Base-by-base conservation (phyloP, 2,113 vertebrate genomes). In the Tetrax tetrax region DNA sequence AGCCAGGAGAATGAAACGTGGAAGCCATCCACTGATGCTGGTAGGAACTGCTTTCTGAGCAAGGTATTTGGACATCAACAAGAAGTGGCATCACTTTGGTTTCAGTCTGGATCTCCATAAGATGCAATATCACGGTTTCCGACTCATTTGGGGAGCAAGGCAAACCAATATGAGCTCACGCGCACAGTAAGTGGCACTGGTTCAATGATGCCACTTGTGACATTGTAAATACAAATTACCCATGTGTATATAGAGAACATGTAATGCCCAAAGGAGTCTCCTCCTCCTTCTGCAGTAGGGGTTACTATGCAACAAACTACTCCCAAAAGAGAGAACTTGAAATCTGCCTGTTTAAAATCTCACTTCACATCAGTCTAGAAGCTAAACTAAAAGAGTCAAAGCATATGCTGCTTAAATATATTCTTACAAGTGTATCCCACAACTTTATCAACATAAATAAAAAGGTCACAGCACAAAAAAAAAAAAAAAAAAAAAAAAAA, bases 271-370 rank as follows among this genome's bases (percentile, higher is more conserved):
- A 20, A 88, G 91, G 86, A 93, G 50, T 15, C 4, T 25, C 53
- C 60, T 68, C 25, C 82, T 25, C 53, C 60, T 68, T 29, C 83
- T n/a, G 25, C 72, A 88, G 47, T 3, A 80, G 53, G 76, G 64
- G 91, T 90, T 92, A 81, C 83, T 41, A 51, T 0, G 28, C 72
- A 93, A 83, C 92, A 81, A 88, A n/a, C 68, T 86, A 2, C 41
- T 95, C 79, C 45, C 79, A 50, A 18, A 82, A 77, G 65, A 74
- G 17, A 87, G 43, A 14, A 80, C 54, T 83, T 82, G 74, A 83
- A 92, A 95, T 89, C 72, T 85, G 60, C 77, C 68, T 35, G 17
- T 90, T 88, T 47, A 79, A 68, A 93, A 90, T 57, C 70, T 51
- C 87, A 57, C 33, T 92, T 92, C 63, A 71, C 78, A 59, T 64